These are phyloP conservation scores for Chiloscyllium punctatum DNA, from an alignment of 2,797 vertebrate species.

Conservation along the genomic window DNA sequence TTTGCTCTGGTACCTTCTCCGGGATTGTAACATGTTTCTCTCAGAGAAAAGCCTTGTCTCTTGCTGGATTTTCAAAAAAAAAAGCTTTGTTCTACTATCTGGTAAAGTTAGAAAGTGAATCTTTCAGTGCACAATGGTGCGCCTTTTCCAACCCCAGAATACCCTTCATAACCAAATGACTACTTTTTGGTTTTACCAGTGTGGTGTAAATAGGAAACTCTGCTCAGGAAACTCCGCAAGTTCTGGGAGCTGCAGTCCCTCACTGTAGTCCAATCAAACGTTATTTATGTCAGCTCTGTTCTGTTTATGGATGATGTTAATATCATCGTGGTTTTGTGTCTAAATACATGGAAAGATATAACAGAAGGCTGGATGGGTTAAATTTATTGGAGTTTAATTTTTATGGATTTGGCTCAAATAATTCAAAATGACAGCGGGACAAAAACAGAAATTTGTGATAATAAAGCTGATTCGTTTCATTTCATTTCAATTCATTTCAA, in stretches of 20 bases:
- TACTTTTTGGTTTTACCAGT: not conserved
- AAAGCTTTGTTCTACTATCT: not conserved
- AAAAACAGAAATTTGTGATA: not conserved
- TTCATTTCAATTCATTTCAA: too few species aligned
- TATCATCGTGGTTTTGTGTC: not conserved
- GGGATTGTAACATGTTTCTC: not conserved
- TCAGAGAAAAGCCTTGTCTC: not conserved
- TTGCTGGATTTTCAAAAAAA: not conserved
- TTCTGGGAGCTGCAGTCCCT: not conserved
- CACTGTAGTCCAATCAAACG: too few species aligned
- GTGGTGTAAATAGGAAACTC: not conserved
- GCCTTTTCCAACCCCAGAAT: not conserved
- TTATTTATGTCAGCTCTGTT: not conserved
- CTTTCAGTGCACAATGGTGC: not conserved
- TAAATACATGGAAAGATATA: not conserved
- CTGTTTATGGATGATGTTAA: not conserved
- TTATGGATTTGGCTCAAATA: not conserved
- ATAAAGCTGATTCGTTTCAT: too few species aligned
- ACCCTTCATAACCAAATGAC: not conserved
- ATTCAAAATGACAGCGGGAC: not conserved
- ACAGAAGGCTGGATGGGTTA: too few species aligned
- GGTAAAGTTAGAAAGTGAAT: not conserved
- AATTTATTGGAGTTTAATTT: not conserved
- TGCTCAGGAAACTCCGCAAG: not conserved
- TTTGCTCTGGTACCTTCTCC: not conserved